phyloP scores from a whole-genome alignment of 2,113 vertebrate species.

The Procavia capensis region DNA sequence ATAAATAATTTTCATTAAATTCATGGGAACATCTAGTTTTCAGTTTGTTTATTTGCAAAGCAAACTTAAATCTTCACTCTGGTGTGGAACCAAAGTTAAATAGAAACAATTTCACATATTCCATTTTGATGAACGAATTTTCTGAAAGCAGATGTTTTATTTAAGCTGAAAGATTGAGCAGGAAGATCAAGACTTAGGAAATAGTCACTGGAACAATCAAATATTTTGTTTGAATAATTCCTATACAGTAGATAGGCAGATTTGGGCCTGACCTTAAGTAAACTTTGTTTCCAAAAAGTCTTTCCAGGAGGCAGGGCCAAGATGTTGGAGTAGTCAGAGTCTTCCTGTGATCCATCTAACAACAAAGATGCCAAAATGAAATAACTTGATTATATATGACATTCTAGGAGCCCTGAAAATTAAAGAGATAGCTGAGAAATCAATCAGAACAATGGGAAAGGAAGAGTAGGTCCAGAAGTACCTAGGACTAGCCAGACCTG shows the following conservation, averaged over 20 bases:
- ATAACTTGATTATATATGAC: no score
- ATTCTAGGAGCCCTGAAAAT: no score
- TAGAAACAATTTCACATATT: background rate
- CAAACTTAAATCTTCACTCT: background rate
- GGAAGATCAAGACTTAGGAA: background rate
- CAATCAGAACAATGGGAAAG: no score
- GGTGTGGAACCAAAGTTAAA: background rate
- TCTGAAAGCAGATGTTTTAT: constrained; percentile 42
- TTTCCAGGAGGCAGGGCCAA: no score
- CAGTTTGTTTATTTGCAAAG: constrained; percentile 19
- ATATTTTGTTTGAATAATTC: background rate
- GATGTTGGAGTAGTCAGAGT: no score
- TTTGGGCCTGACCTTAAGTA: background rate
- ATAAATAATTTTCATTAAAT: background rate
- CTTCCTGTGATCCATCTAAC: no score
- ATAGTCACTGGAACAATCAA: background rate
- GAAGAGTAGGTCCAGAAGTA: no score
- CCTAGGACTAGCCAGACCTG: no score
- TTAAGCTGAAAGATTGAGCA: background rate
- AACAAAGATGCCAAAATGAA: no score
- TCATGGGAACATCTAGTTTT: background rate
- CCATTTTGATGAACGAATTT: constrained; percentile 19
- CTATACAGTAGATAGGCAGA: background rate
- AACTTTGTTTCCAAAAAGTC: background rate
- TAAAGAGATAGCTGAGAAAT: no score